Percentiles rank a stretch among this genome's conserved stretches.
These are phyloP conservation scores for Grammomys dolichurus DNA, from an alignment of 2,113 vertebrate species.

Conservation along the genomic window DNA sequence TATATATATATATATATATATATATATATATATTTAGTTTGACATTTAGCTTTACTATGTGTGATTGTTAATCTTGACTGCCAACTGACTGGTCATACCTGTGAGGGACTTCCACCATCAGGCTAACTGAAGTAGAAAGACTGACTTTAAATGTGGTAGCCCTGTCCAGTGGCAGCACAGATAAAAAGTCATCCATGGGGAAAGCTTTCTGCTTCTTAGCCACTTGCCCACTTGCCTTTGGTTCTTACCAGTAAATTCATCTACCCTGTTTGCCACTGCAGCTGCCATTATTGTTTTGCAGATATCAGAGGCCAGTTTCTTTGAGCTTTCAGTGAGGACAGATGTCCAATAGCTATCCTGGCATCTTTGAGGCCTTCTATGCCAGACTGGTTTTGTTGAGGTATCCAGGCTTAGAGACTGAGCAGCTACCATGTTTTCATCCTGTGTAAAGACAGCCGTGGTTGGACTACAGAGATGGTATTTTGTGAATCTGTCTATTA, in stretches of 20 bases:
- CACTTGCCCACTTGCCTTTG: not conserved
- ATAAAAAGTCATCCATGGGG: not conserved
- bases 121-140: not conserved
- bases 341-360: not conserved
- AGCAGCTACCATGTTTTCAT: not conserved
- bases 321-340: not conserved
- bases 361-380: not conserved
- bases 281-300: not conserved
- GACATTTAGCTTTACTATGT: not conserved
- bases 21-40: not conserved
- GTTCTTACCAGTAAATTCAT: not conserved
- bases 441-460: not conserved
- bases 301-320: not conserved
- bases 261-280: not conserved
- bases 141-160: not conserved
- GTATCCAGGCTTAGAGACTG: not conserved
- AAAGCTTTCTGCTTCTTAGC: not conserved
- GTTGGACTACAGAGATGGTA: not conserved
- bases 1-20: too few relatives aligned
- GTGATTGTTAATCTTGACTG: not conserved
- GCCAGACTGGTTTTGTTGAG: not conserved
- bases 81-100: not conserved
- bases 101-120: too few relatives aligned
- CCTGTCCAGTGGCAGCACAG: not conserved
- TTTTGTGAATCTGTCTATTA: not conserved